Evolutionary conservation across 2,113 vertebrate species (phyloP).

Genomic region (Cephalopterus ornatus): DNA sequence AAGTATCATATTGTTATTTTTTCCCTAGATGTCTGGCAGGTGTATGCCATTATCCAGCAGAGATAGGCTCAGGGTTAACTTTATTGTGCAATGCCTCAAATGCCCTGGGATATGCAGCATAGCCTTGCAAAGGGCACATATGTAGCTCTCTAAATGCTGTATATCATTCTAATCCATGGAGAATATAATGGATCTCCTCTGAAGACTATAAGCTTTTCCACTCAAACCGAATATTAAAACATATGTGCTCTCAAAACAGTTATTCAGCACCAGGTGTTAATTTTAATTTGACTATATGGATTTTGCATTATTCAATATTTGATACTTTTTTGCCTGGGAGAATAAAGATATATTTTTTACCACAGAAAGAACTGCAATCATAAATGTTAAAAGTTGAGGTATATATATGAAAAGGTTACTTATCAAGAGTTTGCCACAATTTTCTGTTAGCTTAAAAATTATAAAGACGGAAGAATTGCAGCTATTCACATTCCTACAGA

Average conservation of each 20-base stretch:
- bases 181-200: conserved; percentile 38
- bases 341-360: neutral
- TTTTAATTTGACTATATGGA: conserved; percentile 18
- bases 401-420: neutral
- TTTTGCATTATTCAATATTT: neutral
- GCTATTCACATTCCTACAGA: neutral
- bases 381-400: neutral
- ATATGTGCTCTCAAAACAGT: neutral
- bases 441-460: neutral
- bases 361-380: neutral
- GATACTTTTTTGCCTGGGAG: neutral
- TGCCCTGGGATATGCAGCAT: conserved; percentile 34
- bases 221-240: conserved; percentile 42
- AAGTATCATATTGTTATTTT: conserved; percentile 56
- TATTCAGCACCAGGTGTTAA: conserved; percentile 22
- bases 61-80: conserved; percentile 40
- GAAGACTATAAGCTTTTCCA: conserved; percentile 16
- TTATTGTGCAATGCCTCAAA: conserved; percentile 39
- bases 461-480: neutral
- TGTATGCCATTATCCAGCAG: conserved; percentile 53
- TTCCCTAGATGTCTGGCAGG: conserved; percentile 53
- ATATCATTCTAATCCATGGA: conserved; percentile 59
- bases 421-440: neutral
- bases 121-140: conserved; percentile 46
- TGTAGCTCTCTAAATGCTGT: conserved; percentile 37